Evolutionary conservation across 1,140 invertebrate genomes (phyloP), one percentile per base, ranked within the genome.

Genomic region (Dryas iulia): DNA sequence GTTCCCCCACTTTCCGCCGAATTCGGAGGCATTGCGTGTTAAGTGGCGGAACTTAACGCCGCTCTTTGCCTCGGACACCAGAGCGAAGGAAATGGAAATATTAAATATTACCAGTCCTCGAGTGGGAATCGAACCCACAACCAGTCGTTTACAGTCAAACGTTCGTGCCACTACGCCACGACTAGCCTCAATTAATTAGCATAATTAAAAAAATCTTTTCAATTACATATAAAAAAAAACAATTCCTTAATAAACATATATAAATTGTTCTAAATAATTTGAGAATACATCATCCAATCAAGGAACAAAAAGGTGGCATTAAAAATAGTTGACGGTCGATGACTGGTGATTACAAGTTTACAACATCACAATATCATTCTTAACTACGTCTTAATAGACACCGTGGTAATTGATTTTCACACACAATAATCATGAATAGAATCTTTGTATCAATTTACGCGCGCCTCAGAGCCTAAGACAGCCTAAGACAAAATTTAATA

Each of bases 321-420:
- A 75, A 59, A 59, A 69, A 65, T 74, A 61, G 74, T 71, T 71
- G 66, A 69, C 59, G 64, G 65, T 64, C 74, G 21, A 66, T 68
- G 76, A 75, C 54, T 54, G 61, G 59, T 73, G 54, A 65, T 66
- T 69, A 71, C 70, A 66, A 72, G 71, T 76, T 69, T 65, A 63
- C 70, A 70, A 70, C 63, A 57, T 57, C 24, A 62, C 33, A 69
- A 69, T 30, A 69, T 62, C 59, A 61, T 58, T 39, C 53, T 24
- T 28, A 69, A 62, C 66, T 66, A 72, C 76, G 35, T 59, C 65
- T 72, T 59, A 75, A 75, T 73, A 69, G 66, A 63, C 68, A 65
- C 68, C 76, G 71, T 71, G 63, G 65, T 65, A 77, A 77, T 77
- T 68, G 73, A 77, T 77, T 77, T 75, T 62, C 63, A 69, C 67